These are phyloP conservation scores for Deroptyus accipitrinus DNA, from an alignment of 2,113 vertebrate species.

Conservation along the genomic window DNA sequence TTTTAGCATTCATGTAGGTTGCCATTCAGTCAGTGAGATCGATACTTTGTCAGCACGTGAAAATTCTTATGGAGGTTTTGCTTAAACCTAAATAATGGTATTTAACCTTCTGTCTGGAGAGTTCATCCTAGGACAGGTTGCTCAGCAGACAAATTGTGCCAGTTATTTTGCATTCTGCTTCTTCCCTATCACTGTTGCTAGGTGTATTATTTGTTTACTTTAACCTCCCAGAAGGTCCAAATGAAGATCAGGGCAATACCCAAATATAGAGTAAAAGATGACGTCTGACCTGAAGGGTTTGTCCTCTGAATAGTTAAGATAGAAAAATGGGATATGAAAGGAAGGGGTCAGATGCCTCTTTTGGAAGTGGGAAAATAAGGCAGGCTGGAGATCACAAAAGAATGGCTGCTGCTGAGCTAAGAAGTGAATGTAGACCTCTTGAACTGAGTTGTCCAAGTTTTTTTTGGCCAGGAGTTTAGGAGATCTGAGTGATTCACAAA, in stretches of 20 bases:
- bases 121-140: neutral
- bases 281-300: neutral
- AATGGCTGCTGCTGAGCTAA: neutral
- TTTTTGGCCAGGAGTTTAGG: neutral
- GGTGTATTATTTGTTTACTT: neutral
- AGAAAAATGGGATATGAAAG: neutral
- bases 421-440: neutral
- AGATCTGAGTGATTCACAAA: neutral
- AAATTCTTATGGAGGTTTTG: neutral
- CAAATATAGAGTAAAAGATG: neutral
- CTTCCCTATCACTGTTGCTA: neutral
- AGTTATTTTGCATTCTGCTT: neutral
- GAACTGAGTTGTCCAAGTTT: neutral
- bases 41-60: neutral
- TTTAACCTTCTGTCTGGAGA: neutral
- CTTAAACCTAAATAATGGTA: neutral
- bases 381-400: neutral
- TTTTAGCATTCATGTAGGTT: neutral
- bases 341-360: neutral
- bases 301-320: neutral
- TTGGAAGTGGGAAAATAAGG: neutral
- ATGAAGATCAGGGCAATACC: neutral
- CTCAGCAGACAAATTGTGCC: neutral
- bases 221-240: neutral
- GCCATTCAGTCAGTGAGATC: neutral